Evolutionary conservation across 37 sponge, comb jelly and placozoan genomes (phyloP), one percentile per base, ranked within the genome.

Genomic region (Dysidea cf. avara): DNA sequence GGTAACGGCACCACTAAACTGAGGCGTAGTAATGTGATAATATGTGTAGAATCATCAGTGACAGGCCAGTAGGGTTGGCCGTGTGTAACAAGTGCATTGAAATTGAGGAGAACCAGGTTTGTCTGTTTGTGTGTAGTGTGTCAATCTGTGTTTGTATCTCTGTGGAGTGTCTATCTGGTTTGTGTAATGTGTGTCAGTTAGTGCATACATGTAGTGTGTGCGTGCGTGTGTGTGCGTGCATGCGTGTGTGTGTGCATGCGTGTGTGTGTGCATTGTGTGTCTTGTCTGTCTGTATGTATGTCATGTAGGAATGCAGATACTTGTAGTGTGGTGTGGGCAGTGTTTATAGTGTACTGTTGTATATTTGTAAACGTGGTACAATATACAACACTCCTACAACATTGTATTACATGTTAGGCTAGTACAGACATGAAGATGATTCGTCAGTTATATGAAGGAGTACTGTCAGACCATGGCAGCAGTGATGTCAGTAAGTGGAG

Each of bases 31-130:
- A 1, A 43, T 24, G 24, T 20, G 4, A 63, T 0, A 18, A 31
- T 70, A 31, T 53, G 18, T 34, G 12, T 18, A 69, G 71, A 4
- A 51, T 86, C 18, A 35, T 74, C 60, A 50, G 49, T 18, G 35
- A 14, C 3, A 35, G 20, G 16, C 74, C 89, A 21, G 79, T 83
- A 11, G 69, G 79, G 0, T 67, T 37, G 14, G 48, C 67, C 14
- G 31, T 88, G 16, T 88, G 78, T 26, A 0, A 25, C 28, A 77
- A 71, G 56, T 88, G 78, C 34, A 62, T 88, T 22, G 63, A 53
- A 22, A 11, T 88, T 20, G 89, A 88, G 53, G 68, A 53, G 29
- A 49, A 46, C 0, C 49, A 29, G 53, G 86, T 75, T 47, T 64
- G 61, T 72, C n/a, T 29, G 12, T 70, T 26, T n/a, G n/a, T n/a